Conservation (phyloP, 1,140 invertebrate species). For the Lasioglossum baleicum region DNA sequence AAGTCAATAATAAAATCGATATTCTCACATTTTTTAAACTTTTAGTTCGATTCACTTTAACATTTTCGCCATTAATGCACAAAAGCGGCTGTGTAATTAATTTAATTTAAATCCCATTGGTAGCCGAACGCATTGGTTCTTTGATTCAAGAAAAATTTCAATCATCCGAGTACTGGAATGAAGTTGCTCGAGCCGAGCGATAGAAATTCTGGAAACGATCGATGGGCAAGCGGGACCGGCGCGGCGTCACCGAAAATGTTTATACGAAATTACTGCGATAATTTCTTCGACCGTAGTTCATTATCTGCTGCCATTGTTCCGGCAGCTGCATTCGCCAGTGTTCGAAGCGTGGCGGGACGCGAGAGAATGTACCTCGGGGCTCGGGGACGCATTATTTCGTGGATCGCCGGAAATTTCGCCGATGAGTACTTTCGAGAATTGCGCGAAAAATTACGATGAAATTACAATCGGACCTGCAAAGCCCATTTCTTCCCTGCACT, state of each 20-base stretch:
- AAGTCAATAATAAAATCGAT: no score
- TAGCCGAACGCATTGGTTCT: no score
- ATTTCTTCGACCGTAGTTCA: neutral
- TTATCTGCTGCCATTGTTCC: neutral
- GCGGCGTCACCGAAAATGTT: neutral
- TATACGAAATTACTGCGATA: neutral
- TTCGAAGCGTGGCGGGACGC: neutral
- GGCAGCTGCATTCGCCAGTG: neutral
- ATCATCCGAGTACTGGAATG: no score
- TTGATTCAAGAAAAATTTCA: no score
- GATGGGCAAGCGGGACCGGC: neutral
- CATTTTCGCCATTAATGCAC: no score
- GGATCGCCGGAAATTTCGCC: slow-evolving; percentile 3
- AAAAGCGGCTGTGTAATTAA: no score
- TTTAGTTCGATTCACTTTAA: neutral
- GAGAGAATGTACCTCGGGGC: neutral
- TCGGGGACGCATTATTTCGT: neutral
- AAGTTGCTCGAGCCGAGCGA: no score
- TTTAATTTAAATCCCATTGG: no score
- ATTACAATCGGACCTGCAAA: neutral
- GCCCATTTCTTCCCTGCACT: neutral
- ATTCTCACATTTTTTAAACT: no score
- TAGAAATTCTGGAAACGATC: neutral
- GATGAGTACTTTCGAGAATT: neutral
- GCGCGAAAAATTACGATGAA: neutral